Percentiles rank a stretch among this genome's conserved stretches.
These are phyloP conservation scores for Lateolabrax maculatus DNA, from an alignment of 2,797 vertebrate genomes.

Conservation along the genomic window DNA sequence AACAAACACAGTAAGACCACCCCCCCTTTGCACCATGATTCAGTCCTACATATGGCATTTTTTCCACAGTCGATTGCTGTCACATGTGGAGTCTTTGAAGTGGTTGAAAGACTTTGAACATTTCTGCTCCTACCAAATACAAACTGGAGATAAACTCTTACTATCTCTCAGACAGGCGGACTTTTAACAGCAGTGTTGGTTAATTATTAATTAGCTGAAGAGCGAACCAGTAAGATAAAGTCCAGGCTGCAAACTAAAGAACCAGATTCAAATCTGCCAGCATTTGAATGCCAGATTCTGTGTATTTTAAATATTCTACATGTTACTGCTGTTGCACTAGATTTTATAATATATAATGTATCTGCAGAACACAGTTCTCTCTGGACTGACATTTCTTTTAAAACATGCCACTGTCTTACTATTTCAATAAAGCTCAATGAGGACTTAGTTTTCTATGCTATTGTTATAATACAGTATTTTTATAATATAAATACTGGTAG, in stretches of 20 bases:
- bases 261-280: background rate
- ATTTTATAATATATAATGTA: too few relatives aligned
- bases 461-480: background rate
- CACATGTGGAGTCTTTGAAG: background rate
- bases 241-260: constrained; percentile 15
- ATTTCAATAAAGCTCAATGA: background rate
- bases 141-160: constrained; percentile 5
- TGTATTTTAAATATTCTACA: background rate
- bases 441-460: background rate
- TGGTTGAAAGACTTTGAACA: background rate
- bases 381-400: background rate
- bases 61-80: background rate
- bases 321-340: too few relatives aligned
- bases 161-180: background rate
- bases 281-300: background rate
- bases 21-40: background rate
- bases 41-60: background rate
- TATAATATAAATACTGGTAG: background rate
- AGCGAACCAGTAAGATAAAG: constrained; percentile 14
- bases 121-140: background rate
- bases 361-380: background rate
- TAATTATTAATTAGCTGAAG: constrained; percentile 34
- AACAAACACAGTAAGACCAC: too few relatives aligned
- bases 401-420: background rate
- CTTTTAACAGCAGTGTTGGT: constrained; percentile 6